A percentile compares a stretch with the other conserved stretches of the same genome.
Evolutionary conservation across 1,140 invertebrate genomes (phyloP).

Genomic region (Coenobita brevimanus): DNA sequence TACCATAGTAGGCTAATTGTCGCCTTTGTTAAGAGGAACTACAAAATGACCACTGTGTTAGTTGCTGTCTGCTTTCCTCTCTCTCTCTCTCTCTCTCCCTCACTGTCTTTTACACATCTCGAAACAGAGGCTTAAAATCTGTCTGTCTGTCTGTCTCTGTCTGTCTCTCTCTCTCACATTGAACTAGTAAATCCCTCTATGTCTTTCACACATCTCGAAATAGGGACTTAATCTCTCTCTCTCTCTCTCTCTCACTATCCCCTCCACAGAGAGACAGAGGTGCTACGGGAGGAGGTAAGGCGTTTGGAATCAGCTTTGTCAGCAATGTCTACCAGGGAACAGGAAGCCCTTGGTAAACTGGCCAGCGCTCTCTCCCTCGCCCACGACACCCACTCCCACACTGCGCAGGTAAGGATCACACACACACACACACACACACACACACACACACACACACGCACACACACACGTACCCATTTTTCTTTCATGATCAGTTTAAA

Average conservation of each 20-base stretch:
- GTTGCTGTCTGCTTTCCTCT: conserved; percentile 13
- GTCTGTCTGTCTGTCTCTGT: no score
- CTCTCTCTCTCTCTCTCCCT: background rate
- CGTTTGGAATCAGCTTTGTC: conserved; percentile 4
- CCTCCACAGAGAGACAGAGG: conserved; percentile 25
- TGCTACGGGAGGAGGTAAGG: conserved; percentile 14
- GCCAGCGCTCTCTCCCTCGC: conserved; percentile 41
- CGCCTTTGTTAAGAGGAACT: no score
- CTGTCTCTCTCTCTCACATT: no score
- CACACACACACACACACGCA: no score
- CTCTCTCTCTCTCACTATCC: background rate
- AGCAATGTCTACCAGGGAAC: conserved; percentile 29
- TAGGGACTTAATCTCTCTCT: background rate
- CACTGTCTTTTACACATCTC: background rate
- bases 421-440: background rate
- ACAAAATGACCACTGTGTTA: no score
- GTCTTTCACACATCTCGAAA: no score
- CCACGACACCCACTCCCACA: conserved; percentile 42
- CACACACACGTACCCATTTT: no score
- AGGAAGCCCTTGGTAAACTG: conserved; percentile 27
- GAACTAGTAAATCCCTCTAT: background rate
- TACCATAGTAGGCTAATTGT: no score
- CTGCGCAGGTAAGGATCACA: conserved; percentile 11
- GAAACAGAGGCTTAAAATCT: no score
- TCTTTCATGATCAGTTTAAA: no score